Evolutionary conservation across 1,140 invertebrate genomes (phyloP).

Genomic region (Drosophila mayri): DNA sequence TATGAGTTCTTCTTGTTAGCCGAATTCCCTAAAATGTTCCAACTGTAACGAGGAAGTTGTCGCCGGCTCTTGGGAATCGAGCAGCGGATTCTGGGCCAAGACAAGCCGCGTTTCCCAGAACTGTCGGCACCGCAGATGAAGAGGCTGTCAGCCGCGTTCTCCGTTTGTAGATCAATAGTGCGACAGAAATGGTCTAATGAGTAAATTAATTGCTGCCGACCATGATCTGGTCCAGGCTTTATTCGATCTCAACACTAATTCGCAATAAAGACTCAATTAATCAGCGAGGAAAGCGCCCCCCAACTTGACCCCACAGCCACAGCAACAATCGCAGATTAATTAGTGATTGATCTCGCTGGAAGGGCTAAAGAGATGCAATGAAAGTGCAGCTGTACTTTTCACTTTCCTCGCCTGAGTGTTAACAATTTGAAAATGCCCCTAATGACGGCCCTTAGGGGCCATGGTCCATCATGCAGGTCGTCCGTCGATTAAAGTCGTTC

Average conservation of each 20-base stretch:
- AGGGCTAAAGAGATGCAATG: conserved; percentile 33
- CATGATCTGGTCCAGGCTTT: conserved; percentile 33
- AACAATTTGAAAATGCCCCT: conserved; percentile 35
- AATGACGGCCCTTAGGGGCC: conserved; percentile 42
- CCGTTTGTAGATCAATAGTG: conserved; percentile 30
- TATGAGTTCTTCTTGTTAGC: conserved; percentile 61
- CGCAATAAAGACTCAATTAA: conserved; percentile 56
- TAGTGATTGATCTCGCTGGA: conserved; percentile 25
- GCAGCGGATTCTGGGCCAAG: conserved; percentile 45
- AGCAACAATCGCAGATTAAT: conserved; percentile 28
- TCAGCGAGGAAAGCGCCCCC: conserved; percentile 25
- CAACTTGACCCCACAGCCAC: conserved; percentile 25
- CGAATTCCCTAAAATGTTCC: conserved; percentile 49
- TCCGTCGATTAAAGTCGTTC: conserved; percentile 70
- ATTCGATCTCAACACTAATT: conserved; percentile 39
- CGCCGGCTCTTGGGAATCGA: conserved; percentile 31
- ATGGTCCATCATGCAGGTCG: conserved; percentile 49
- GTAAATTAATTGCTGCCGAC: conserved; percentile 63
- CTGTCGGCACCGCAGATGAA: conserved; percentile 22
- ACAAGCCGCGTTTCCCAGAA: conserved; percentile 17
- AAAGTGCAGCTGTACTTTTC: conserved; percentile 61
- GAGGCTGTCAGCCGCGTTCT: conserved; percentile 26
- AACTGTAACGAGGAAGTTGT: conserved; percentile 37
- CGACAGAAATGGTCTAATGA: conserved; percentile 55
- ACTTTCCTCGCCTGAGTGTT: conserved; percentile 55